Evolutionary conservation across 1,140 invertebrate species (phyloP).

Genomic region (Rhopalosiphum padi): DNA sequence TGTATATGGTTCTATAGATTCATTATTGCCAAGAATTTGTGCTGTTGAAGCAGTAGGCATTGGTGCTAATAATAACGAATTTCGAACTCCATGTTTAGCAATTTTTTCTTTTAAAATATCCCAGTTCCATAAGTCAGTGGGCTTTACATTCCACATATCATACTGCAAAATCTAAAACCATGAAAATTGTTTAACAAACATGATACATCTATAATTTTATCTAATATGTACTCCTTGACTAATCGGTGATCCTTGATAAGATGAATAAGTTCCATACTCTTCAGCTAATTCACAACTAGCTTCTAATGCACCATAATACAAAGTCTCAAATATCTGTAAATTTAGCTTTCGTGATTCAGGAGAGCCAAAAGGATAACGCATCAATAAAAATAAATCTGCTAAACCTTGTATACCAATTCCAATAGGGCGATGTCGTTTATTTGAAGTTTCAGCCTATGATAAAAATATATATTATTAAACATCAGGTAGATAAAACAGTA

Average conservation of each 20-base stretch:
- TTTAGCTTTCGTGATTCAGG: conserved; percentile 87
- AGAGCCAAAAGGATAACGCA: conserved; percentile 92
- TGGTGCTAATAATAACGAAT: conserved; percentile 93
- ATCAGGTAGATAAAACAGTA: not conserved
- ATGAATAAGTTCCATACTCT: conserved; percentile 85
- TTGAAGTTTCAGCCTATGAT: conserved; percentile 76
- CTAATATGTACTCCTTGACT: conserved; percentile 78
- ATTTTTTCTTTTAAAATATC: conserved; percentile 83
- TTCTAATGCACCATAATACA: conserved; percentile 96
- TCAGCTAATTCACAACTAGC: conserved; percentile 95
- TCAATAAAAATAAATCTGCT: conserved; percentile 94
- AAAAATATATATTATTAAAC: not conserved
- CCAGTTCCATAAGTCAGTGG: conserved; percentile 93
- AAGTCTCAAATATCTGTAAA: conserved; percentile 96
- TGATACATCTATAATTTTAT: not conserved
- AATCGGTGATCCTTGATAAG: conserved; percentile 89
- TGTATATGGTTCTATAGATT: conserved; percentile 98
- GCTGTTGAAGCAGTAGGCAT: conserved; percentile 99
- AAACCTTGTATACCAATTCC: conserved; percentile 96
- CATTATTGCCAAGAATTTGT: conserved; percentile 98
- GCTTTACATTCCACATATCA: conserved; percentile 97
- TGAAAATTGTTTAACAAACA: conserved; percentile 51
- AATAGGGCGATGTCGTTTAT: conserved; percentile 93
- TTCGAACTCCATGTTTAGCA: conserved; percentile 88
- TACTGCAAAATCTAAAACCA: conserved; percentile 81